Conservation (phyloP, 2,888 invertebrate genomes). For the Dusona sp. region DNA sequence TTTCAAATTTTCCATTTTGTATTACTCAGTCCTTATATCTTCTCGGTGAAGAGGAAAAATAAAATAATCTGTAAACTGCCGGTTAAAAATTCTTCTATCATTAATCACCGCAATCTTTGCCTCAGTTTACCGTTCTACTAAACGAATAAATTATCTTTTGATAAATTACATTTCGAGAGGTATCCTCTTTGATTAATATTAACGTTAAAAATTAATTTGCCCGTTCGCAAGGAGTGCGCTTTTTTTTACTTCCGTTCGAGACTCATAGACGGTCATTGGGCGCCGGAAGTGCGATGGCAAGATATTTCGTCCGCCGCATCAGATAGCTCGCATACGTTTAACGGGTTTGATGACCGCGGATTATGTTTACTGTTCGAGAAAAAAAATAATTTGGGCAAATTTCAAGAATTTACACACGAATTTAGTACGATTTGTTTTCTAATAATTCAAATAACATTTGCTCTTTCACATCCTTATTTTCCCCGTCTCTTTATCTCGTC, state of each 20-base stretch:
- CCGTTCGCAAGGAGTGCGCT: constrained; percentile 76
- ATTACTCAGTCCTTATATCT: neutral
- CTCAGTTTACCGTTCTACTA: constrained; percentile 8
- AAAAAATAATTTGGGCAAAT: neutral
- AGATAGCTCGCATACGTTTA: constrained; percentile 75
- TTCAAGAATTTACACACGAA: neutral
- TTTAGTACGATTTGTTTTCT: neutral
- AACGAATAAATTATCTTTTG: constrained; percentile 39
- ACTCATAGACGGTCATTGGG: constrained; percentile 48
- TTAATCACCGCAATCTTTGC: constrained; percentile 17
- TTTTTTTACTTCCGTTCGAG: constrained; percentile 77
- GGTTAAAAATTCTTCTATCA: neutral
- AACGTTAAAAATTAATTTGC: constrained; percentile 44
- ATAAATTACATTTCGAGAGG: constrained; percentile 24
- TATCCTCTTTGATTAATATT: neutral
- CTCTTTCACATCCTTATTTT: too few species aligned
- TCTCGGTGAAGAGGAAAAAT: constrained; percentile 8
- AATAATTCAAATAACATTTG: neutral
- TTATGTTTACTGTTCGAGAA: neutral
- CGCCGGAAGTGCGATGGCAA: constrained; percentile 79
- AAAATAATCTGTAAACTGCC: neutral
- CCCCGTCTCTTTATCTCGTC: too few species aligned
- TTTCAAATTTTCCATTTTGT: neutral
- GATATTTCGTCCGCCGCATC: constrained; percentile 82
- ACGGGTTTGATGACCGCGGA: constrained; percentile 18